Percentiles rank a stretch among this genome's conserved stretches.
Conservation (phyloP, 1,140 invertebrate species). For the Drosophila bipectinata region DNA sequence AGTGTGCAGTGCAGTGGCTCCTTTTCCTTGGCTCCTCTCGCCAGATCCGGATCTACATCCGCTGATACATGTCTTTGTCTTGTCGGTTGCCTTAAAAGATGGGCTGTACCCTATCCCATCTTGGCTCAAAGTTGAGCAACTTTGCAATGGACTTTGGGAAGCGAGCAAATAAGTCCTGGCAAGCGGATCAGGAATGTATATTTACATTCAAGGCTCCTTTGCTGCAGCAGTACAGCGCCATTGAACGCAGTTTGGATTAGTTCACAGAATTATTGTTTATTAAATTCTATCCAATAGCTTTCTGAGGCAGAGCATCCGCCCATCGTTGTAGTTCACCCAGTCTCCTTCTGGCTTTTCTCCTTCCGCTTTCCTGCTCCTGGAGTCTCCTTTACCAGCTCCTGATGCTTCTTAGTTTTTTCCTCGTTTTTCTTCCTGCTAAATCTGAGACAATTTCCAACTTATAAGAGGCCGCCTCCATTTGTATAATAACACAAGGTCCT, state of each 20-base stretch:
- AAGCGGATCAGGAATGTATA: constrained; percentile 13
- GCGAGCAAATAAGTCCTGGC: not conserved
- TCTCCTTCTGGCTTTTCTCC: constrained; percentile 1
- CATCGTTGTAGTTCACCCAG: constrained; percentile 4
- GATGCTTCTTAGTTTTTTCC: constrained; percentile 4
- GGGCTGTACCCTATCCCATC: constrained; percentile 3
- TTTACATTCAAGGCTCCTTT: constrained; percentile 4
- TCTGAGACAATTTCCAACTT: constrained; percentile 80
- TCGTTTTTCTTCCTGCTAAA: constrained; percentile 56
- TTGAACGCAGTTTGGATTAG: not conserved
- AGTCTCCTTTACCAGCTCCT: not conserved
- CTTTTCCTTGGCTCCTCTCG: constrained; percentile 16
- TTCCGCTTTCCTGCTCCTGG: not conserved
- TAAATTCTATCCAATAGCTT: constrained; percentile 1
- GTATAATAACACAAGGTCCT: constrained; percentile 72
- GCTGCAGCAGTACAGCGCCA: not conserved
- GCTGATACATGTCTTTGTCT: constrained; percentile 41
- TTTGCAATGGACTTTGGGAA: constrained; percentile 1
- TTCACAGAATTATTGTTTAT: constrained; percentile 11
- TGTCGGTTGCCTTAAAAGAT: constrained; percentile 43
- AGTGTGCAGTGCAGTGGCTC: constrained; percentile 55
- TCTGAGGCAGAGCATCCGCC: constrained; percentile 18
- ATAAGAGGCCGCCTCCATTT: constrained; percentile 69
- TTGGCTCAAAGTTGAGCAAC: constrained; percentile 3
- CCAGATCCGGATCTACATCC: constrained; percentile 2